phyloP scores from a whole-genome alignment of 2,888 invertebrate species.

The Pterostichus niger region DNA sequence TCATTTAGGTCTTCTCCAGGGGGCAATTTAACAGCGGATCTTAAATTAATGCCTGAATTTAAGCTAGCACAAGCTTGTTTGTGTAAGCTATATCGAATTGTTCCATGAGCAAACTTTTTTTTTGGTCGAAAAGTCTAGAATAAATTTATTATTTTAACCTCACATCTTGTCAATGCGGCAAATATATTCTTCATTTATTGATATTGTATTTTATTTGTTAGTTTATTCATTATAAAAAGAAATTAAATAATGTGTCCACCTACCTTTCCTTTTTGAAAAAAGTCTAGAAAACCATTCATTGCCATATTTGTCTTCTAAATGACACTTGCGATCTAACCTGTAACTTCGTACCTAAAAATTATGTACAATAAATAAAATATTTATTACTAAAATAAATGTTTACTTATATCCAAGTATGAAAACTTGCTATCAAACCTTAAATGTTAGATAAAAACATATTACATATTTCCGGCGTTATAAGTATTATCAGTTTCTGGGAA shows the following conservation, averaged over 20 bases:
- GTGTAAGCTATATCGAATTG: slow-evolving; percentile 90
- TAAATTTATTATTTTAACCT: slow-evolving; percentile 40
- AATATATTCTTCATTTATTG: too few relatives aligned
- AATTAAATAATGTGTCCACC: slow-evolving; percentile 67
- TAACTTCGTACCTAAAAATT: neutral
- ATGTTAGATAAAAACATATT: neutral
- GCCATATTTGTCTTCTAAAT: slow-evolving; percentile 78
- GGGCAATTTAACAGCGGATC: slow-evolving; percentile 89
- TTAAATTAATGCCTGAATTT: slow-evolving; percentile 92
- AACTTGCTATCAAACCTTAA: slow-evolving; percentile 10
- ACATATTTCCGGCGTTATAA: neutral
- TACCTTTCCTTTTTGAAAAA: slow-evolving; percentile 89
- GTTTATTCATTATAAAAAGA: too few relatives aligned
- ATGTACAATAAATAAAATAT: neutral
- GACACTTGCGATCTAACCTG: neutral
- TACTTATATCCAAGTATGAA: neutral
- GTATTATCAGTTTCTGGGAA: too few relatives aligned
- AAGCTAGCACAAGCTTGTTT: slow-evolving; percentile 95
- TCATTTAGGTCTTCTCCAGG: slow-evolving; percentile 91
- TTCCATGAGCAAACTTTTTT: slow-evolving; percentile 92
- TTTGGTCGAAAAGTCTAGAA: slow-evolving; percentile 93
- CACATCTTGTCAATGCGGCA: slow-evolving; percentile 21
- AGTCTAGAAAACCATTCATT: slow-evolving; percentile 85
- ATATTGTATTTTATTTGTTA: too few relatives aligned
- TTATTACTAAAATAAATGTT: slow-evolving; percentile 3